A percentile compares a stretch with the other conserved stretches of the same genome.
phyloP scores from a whole-genome alignment of 2,888 invertebrate species.

The Adelognathus sp. region DNA sequence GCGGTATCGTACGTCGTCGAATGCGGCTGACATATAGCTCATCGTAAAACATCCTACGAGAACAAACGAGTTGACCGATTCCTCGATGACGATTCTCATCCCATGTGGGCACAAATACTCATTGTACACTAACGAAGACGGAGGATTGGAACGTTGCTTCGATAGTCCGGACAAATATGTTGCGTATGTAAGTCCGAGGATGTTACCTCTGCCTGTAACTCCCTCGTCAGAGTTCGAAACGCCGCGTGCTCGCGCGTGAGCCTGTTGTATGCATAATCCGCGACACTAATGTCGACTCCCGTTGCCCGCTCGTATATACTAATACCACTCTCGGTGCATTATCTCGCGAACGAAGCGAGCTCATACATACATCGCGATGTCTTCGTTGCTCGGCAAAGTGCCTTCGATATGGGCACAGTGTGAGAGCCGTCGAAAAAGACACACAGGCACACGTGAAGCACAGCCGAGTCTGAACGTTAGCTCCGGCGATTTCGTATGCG shows the following conservation, averaged over 20 bases:
- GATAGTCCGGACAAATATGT: conserved; percentile 38
- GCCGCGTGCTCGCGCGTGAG: conserved; percentile 11
- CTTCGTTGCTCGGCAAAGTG: background rate
- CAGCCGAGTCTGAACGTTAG: conserved; percentile 24
- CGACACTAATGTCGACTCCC: conserved; percentile 48
- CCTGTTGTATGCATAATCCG: conserved; percentile 51
- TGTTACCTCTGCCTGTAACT: background rate
- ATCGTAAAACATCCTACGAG: conserved; percentile 36
- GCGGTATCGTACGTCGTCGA: background rate
- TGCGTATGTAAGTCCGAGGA: conserved; percentile 36
- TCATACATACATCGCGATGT: background rate
- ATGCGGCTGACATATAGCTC: conserved; percentile 28
- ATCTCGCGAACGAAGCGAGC: background rate
- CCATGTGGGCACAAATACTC: conserved; percentile 22
- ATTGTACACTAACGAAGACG: background rate
- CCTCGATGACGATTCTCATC: background rate
- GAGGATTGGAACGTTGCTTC: conserved; percentile 19
- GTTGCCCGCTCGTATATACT: conserved; percentile 14
- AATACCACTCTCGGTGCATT: background rate
- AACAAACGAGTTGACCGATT: conserved; percentile 44
- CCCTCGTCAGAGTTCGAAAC: conserved; percentile 31
- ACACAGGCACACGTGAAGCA: background rate
- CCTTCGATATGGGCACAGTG: background rate
- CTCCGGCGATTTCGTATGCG: conserved; percentile 72
- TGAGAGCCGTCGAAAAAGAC: conserved; percentile 1